A percentile compares a stretch with the other conserved stretches of the same genome.
Evolutionary conservation across 2,113 vertebrate species (phyloP).

Genomic region (Nothocercus nigrocapillus): DNA sequence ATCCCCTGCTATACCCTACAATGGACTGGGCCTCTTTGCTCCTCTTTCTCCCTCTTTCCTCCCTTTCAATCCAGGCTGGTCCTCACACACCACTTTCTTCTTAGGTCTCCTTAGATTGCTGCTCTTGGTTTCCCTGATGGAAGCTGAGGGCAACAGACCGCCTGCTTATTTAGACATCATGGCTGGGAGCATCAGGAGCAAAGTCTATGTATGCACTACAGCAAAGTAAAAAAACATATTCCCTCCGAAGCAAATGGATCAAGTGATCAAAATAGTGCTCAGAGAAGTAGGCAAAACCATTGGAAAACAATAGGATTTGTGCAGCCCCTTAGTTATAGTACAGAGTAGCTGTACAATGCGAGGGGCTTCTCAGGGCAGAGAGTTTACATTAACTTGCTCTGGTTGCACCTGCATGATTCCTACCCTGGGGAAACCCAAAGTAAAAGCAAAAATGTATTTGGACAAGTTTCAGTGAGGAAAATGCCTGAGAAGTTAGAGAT

Average conservation of each 20-base stretch:
- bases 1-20: no score
- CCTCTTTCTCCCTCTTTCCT: no score
- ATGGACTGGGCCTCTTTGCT: no score
- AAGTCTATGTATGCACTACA: neutral
- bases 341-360: fast-evolving
- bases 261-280: neutral
- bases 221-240: neutral
- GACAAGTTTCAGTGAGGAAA: neutral
- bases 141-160: no score
- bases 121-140: no score
- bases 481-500: fast-evolving
- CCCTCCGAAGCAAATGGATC: neutral
- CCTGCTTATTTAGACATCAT: no score
- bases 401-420: neutral
- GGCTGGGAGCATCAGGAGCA: neutral
- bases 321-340: fast-evolving
- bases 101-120: no score
- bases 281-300: neutral
- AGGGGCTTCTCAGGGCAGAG: neutral
- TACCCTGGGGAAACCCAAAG: neutral
- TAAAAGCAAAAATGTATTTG: neutral
- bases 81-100: no score
- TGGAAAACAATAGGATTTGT: neutral
- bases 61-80: no score
- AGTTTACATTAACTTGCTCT: neutral